These are phyloP conservation scores for Cherax destructor DNA, from an alignment of 1,140 invertebrate genomes.

Conservation along the genomic window DNA sequence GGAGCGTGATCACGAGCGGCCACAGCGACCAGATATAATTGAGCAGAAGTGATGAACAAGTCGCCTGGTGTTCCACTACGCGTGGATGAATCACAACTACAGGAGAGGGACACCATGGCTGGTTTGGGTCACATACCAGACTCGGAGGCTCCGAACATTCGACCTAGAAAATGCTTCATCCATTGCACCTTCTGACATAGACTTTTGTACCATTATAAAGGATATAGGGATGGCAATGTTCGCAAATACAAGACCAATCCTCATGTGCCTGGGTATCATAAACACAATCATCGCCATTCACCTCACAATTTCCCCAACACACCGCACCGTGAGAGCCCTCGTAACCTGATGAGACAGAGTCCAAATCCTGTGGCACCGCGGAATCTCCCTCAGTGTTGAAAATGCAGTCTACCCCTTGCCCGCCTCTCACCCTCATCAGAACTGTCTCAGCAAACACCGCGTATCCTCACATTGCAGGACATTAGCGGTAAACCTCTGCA, in stretches of 20 bases:
- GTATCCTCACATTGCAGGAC: constrained; percentile 93
- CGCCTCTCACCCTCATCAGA: constrained; percentile 93
- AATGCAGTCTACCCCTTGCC: constrained; percentile 90
- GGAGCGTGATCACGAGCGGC: constrained; percentile 86
- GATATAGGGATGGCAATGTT: constrained; percentile 86
- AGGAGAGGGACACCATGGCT: constrained; percentile 69
- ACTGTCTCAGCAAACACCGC: constrained; percentile 90
- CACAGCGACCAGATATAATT: constrained; percentile 93
- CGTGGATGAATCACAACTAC: constrained; percentile 72
- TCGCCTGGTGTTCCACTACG: constrained; percentile 78
- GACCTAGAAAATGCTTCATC: constrained; percentile 97
- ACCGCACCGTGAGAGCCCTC: constrained; percentile 80
- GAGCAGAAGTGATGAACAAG: constrained; percentile 89
- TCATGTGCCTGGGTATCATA: constrained; percentile 74
- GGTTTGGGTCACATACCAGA: constrained; percentile 75
- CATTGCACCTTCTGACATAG: constrained; percentile 97
- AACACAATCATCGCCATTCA: constrained; percentile 74
- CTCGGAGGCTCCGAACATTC: constrained; percentile 94
- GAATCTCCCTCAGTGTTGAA: constrained; percentile 76
- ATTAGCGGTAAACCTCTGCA: constrained; percentile 94
- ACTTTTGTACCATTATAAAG: constrained; percentile 97
- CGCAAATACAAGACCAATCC: constrained; percentile 84
- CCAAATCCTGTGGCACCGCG: constrained; percentile 72
- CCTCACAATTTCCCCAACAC: constrained; percentile 76
- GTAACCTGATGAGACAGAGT: constrained; percentile 73